Percentiles rank a stretch among this genome's conserved stretches.
Evolutionary conservation across 2,113 vertebrate genomes (phyloP).

Genomic region (Eupsittula cactorum): DNA sequence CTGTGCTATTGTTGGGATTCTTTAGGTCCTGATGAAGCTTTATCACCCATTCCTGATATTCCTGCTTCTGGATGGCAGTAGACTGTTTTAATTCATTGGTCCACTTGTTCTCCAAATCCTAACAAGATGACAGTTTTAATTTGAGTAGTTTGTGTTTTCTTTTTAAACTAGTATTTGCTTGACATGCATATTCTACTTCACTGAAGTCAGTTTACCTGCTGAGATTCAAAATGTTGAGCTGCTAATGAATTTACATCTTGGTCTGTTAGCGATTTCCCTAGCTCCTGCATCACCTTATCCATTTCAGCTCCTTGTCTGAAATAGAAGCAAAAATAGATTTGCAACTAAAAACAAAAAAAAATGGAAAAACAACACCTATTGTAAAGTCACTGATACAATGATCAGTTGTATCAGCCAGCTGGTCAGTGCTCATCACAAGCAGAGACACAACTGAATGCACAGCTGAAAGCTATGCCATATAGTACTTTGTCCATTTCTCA

Average conservation of each 20-base stretch:
- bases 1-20: constrained; percentile 91
- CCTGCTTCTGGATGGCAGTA: constrained; percentile 93
- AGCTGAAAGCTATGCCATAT: neutral
- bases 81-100: constrained; percentile 93
- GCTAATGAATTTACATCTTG: constrained; percentile 95
- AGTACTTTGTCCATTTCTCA: neutral
- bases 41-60: constrained; percentile 98
- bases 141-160: neutral
- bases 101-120: constrained; percentile 97
- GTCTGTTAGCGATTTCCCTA: constrained; percentile 92
- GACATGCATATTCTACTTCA: neutral
- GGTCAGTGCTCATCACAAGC: neutral
- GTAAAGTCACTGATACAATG: neutral
- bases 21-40: constrained; percentile 94
- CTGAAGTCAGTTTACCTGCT: constrained; percentile 81
- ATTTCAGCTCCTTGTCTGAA: constrained; percentile 91
- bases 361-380: neutral
- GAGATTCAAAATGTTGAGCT: constrained; percentile 94
- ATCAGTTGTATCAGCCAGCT: neutral
- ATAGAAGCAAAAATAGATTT: neutral
- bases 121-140: neutral
- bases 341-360: neutral
- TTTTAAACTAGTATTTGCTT: neutral
- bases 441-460: neutral
- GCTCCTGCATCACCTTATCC: constrained; percentile 95